These are phyloP conservation scores for Yponomeuta malinellus DNA, from an alignment of 2,888 invertebrate species.

Conservation along the genomic window DNA sequence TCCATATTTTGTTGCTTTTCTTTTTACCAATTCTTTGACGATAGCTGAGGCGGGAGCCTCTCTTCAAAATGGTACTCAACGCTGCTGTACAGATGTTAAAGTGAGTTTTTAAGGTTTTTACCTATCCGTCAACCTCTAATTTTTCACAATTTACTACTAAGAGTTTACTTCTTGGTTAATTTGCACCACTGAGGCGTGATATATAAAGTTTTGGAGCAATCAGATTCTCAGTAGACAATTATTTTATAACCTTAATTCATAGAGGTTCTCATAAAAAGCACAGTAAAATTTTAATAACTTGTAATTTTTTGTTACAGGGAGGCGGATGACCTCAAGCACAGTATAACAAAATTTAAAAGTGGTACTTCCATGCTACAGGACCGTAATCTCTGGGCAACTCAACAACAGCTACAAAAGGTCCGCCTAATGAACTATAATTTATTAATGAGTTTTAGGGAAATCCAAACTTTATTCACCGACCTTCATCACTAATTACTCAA, in stretches of 20 bases:
- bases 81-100: constrained; percentile 85
- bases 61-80: constrained; percentile 81
- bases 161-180: no score
- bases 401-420: constrained; percentile 70
- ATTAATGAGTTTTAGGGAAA: no score
- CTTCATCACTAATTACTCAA: no score
- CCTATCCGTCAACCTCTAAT: neutral
- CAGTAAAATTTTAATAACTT: neutral
- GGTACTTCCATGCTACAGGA: constrained; percentile 66
- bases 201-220: no score
- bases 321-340: constrained; percentile 84
- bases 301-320: constrained; percentile 62
- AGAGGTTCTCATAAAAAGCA: neutral
- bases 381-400: constrained; percentile 58
- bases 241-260: no score
- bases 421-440: neutral
- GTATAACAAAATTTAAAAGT: constrained; percentile 79
- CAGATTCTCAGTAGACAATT: no score
- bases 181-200: no score
- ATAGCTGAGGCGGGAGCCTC: constrained; percentile 68
- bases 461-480: no score
- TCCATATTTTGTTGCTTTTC: constrained; percentile 40
- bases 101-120: constrained; percentile 57
- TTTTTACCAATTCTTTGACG: constrained; percentile 67
- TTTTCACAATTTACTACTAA: no score